phyloP scores from a whole-genome alignment of 2,113 vertebrate species.

The Pomatostomus ruficeps region DNA sequence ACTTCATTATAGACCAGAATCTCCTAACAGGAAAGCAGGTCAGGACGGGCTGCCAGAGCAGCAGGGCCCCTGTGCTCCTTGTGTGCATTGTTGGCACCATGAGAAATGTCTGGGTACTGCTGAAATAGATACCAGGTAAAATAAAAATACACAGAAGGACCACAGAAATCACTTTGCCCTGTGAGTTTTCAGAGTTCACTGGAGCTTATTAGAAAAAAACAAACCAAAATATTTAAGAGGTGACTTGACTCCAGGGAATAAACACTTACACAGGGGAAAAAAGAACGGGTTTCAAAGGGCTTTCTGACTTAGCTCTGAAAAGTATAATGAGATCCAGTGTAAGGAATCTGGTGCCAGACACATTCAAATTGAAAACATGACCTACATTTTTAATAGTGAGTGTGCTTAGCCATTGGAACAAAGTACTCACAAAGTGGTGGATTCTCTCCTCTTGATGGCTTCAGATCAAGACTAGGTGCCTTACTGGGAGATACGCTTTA shows the following conservation, averaged over 20 bases:
- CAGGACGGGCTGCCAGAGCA: not conserved
- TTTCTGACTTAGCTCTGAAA: slow-evolving; percentile 10
- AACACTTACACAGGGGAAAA: not conserved
- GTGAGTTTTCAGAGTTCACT: not conserved
- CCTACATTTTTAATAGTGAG: slow-evolving; percentile 46
- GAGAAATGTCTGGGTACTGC: not conserved
- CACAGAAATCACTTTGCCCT: not conserved
- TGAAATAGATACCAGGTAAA: not conserved
- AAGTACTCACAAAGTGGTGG: not conserved
- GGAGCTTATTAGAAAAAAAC: not conserved
- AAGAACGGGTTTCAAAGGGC: slow-evolving; percentile 8
- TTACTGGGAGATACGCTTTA: slow-evolving; percentile 52
- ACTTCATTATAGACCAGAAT: not conserved
- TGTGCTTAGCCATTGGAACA: slow-evolving; percentile 19
- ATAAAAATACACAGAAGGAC: not conserved
- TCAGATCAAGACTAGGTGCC: slow-evolving; percentile 1
- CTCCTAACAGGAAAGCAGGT: not conserved
- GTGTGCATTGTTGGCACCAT: accelerated
- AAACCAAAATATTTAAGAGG: not conserved
- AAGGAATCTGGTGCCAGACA: slow-evolving; percentile 16
- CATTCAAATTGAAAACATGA: slow-evolving; percentile 48
- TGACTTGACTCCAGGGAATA: not conserved
- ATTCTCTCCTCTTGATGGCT: slow-evolving; percentile 41
- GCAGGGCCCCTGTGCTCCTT: not conserved
- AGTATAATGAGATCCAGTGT: not conserved